Evolutionary conservation across 2,113 vertebrate genomes (phyloP).

Genomic region (Parotia lawesii): DNA sequence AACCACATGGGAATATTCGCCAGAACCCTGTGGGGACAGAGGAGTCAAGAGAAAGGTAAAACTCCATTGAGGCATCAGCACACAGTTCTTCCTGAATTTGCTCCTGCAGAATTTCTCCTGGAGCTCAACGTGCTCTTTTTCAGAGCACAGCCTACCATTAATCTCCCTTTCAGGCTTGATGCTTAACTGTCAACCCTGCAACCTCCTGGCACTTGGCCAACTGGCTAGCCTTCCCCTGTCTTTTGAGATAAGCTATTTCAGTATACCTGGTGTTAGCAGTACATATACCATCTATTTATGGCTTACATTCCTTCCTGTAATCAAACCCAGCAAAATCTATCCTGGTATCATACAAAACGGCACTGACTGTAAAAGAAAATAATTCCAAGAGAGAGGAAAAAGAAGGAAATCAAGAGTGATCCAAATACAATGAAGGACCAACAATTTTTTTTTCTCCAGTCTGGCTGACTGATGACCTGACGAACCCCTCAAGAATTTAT

Average conservation of each 20-base stretch:
- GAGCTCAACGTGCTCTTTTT: neutral
- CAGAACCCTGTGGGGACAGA: neutral
- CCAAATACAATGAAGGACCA: neutral
- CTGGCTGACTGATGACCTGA: neutral
- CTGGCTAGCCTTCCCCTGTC: neutral
- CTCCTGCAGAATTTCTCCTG: neutral
- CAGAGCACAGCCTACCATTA: neutral
- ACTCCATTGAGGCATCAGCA: neutral
- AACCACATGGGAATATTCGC: neutral
- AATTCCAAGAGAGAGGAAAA: neutral
- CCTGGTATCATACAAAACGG: neutral
- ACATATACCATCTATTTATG: neutral
- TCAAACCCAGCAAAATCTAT: neutral
- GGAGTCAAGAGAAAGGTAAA: neutral
- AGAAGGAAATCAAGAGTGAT: neutral
- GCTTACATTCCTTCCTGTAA: neutral
- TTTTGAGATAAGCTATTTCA: slow-evolving; percentile 26
- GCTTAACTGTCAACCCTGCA: neutral
- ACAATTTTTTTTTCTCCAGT: neutral
- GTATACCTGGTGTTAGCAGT: neutral
- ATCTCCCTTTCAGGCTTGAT: neutral
- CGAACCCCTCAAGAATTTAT: neutral
- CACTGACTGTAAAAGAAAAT: neutral
- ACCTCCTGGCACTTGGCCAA: neutral
- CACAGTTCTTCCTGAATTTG: neutral